Percentiles rank a stretch among this genome's conserved stretches.
Conservation (phyloP, 2,888 invertebrate genomes). For the Pseudococcus jackbeardsleyi region DNA sequence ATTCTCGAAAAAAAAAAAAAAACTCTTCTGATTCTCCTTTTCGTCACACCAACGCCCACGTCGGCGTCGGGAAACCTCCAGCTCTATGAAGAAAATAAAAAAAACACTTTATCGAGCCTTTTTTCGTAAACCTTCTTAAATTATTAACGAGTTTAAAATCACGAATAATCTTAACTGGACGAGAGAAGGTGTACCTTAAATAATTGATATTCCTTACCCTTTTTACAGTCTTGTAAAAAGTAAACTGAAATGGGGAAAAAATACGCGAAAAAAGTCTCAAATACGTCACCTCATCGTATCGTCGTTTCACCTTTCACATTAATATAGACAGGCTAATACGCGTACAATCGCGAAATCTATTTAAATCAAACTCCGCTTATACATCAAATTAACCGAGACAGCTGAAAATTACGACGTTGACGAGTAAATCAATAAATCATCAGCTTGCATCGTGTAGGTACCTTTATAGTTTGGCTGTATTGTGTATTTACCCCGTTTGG, state of each 20-base stretch:
- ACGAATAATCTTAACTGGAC: not conserved
- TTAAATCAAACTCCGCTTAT: conserved; percentile 28
- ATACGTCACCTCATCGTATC: conserved; percentile 1
- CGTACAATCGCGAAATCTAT: conserved; percentile 15
- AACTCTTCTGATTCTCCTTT: no score
- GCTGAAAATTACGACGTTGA: conserved; percentile 23
- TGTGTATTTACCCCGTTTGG: not conserved
- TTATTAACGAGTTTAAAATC: not conserved
- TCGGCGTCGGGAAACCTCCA: no score
- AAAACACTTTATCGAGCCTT: not conserved
- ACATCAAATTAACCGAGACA: conserved; percentile 26
- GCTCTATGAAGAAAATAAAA: no score
- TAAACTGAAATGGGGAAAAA: not conserved
- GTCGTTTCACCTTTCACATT: conserved; percentile 28
- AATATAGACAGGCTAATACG: not conserved
- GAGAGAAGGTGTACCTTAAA: not conserved
- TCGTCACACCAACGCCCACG: no score
- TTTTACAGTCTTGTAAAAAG: not conserved
- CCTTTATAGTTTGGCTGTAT: not conserved
- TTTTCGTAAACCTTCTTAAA: not conserved
- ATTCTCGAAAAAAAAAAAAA: no score
- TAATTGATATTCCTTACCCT: not conserved
- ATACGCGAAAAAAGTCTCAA: not conserved
- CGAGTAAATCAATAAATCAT: conserved; percentile 22
- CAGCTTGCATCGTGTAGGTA: not conserved